These are phyloP conservation scores for Artemia sp. DNA, from an alignment of 2,888 invertebrate species.

Conservation along the genomic window DNA sequence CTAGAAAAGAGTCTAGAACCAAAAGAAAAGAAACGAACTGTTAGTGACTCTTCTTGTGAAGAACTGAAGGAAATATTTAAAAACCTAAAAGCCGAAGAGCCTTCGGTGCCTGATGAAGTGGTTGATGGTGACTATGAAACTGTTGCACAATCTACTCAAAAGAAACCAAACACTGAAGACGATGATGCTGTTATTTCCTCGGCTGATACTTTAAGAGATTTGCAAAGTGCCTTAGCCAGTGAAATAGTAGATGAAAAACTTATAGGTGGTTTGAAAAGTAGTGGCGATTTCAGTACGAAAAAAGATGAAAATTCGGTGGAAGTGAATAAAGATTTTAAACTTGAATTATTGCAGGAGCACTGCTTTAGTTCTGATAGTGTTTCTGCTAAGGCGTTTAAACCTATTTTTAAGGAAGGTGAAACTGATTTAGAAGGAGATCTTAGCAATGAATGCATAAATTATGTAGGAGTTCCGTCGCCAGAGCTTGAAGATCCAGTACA, in stretches of 20 bases:
- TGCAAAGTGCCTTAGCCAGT: neutral
- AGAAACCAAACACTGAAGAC: neutral
- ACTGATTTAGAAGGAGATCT: too few species aligned
- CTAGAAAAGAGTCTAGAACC: neutral
- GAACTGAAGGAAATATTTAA: slow-evolving; percentile 10
- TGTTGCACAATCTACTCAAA: neutral
- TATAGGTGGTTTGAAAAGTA: neutral
- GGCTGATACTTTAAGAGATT: slow-evolving; percentile 4
- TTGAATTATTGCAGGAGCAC: too few species aligned
- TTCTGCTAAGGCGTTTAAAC: too few species aligned
- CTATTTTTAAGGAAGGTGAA: too few species aligned
- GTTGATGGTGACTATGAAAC: neutral
- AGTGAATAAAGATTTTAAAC: too few species aligned
- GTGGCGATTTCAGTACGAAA: slow-evolving; percentile 10
- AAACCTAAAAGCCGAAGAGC: neutral
- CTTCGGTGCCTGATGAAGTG: neutral
- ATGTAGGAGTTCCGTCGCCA: too few species aligned
- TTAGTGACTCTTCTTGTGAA: slow-evolving; percentile 11
- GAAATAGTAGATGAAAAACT: neutral
- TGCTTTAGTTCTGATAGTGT: too few species aligned
- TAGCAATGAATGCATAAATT: too few species aligned
- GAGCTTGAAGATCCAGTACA: too few species aligned
- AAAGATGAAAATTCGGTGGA: neutral
- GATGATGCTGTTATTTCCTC: neutral
- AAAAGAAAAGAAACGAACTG: neutral